Percentiles rank a stretch among this genome's conserved stretches.
phyloP scores from a whole-genome alignment of 2,113 vertebrate genomes.

The Actenoides lindsayi region DNA sequence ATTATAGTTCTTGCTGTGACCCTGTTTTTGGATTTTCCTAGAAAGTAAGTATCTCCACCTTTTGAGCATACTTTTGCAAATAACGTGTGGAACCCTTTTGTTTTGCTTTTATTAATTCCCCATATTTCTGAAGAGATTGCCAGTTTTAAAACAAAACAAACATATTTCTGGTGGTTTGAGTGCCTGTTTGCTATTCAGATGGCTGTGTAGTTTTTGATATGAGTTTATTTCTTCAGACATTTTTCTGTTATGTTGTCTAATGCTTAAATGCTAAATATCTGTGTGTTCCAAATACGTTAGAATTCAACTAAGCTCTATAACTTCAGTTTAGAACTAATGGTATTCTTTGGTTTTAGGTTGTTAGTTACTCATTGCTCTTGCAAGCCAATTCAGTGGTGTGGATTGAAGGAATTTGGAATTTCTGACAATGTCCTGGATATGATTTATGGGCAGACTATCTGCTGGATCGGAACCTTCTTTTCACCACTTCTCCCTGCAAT shows the following conservation, averaged over 20 bases:
- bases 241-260: background rate
- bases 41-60: conserved; percentile 83
- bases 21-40: conserved; percentile 90
- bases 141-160: background rate
- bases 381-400: conserved; percentile 81
- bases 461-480: conserved; percentile 96
- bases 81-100: background rate
- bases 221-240: background rate
- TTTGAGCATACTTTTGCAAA: background rate
- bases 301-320: background rate
- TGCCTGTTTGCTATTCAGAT: background rate
- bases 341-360: conserved; percentile 73
- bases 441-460: conserved; percentile 95
- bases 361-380: conserved; percentile 83
- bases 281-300: background rate
- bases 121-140: background rate
- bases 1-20: conserved; percentile 86
- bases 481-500: conserved; percentile 93
- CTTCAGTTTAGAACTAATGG: background rate
- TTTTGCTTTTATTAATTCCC: background rate
- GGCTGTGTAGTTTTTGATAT: background rate
- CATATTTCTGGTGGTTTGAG: background rate
- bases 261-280: background rate
- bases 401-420: conserved; percentile 89
- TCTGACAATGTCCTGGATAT: conserved; percentile 93